Evolutionary conservation across 2,888 invertebrate species (phyloP).

Genomic region (Melipona beecheii): DNA sequence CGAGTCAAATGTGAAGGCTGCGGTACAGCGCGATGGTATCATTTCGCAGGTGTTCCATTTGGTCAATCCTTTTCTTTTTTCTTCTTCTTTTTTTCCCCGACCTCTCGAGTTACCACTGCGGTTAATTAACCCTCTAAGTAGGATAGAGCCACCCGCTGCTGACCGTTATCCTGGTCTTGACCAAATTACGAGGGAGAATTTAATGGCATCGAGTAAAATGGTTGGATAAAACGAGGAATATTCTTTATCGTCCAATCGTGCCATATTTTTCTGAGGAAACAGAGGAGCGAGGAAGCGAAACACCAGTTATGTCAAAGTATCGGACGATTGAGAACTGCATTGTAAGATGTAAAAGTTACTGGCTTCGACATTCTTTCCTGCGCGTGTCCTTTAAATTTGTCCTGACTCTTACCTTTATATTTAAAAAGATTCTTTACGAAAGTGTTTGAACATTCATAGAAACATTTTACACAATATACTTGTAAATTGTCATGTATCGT

Average conservation of each 20-base stretch:
- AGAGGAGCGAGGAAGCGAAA: too few species aligned
- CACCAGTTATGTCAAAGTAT: neutral
- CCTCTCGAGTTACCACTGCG: conserved; percentile 47
- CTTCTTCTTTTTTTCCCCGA: conserved; percentile 1
- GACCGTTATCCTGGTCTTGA: conserved; percentile 53
- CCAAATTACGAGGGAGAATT: conserved; percentile 49
- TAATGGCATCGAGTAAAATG: conserved; percentile 30
- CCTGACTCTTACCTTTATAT: too few species aligned
- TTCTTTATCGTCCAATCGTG: neutral
- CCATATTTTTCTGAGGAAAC: neutral
- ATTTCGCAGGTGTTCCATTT: conserved; percentile 28
- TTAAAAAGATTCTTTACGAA: too few species aligned
- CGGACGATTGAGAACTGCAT: neutral
- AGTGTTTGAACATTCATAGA: too few species aligned
- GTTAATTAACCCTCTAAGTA: conserved; percentile 60
- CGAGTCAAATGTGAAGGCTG: conserved; percentile 19
- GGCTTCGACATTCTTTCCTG: too few species aligned
- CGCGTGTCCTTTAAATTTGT: too few species aligned
- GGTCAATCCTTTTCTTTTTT: neutral
- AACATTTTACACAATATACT: too few species aligned
- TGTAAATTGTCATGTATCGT: too few species aligned
- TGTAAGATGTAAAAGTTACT: too few species aligned
- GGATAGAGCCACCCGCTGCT: conserved; percentile 29
- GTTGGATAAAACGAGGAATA: neutral
- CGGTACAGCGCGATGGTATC: conserved; percentile 34